phyloP scores from a whole-genome alignment of 2,797 vertebrate genomes.

The Buceros bicornis region DNA sequence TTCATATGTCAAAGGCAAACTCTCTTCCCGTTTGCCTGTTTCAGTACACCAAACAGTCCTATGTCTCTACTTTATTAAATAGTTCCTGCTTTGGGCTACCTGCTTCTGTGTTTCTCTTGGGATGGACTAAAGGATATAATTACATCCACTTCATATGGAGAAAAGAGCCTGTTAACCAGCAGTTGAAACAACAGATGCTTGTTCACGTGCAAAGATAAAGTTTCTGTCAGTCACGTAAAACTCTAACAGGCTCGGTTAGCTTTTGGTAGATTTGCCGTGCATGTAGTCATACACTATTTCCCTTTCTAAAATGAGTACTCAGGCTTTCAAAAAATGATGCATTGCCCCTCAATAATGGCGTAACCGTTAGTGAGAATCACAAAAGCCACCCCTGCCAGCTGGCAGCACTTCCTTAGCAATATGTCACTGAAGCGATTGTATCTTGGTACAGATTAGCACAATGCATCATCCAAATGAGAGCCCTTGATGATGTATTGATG shows the following conservation, averaged over 20 bases:
- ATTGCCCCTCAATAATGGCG: conserved; percentile 66
- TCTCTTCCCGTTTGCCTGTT: not conserved
- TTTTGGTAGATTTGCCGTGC: not conserved
- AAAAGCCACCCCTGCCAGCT: conserved; percentile 67
- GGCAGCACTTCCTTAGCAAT: conserved; percentile 63
- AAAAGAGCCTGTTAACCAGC: conserved; percentile 19
- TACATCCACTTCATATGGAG: conserved; percentile 19
- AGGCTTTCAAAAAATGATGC: conserved; percentile 53
- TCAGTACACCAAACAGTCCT: not conserved
- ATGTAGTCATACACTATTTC: not conserved
- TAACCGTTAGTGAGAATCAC: conserved; percentile 44
- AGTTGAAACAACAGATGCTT: conserved; percentile 11
- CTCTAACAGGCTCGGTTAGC: not conserved
- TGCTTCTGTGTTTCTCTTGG: conserved; percentile 13
- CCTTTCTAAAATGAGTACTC: conserved; percentile 29
- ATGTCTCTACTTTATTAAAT: not conserved
- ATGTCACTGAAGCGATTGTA: conserved; percentile 43
- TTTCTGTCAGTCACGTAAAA: conserved; percentile 36
- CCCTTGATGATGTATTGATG: conserved; percentile 36
- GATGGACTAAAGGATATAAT: not conserved
- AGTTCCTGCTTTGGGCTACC: not conserved
- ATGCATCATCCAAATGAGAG: conserved; percentile 57
- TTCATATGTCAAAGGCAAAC: not conserved
- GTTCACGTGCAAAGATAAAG: conserved; percentile 10
- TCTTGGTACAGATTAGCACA: not conserved